Percentiles rank a stretch among this genome's conserved stretches.
These are phyloP conservation scores for Colostygia pectinataria DNA, from an alignment of 2,888 invertebrate species.

Conservation along the genomic window DNA sequence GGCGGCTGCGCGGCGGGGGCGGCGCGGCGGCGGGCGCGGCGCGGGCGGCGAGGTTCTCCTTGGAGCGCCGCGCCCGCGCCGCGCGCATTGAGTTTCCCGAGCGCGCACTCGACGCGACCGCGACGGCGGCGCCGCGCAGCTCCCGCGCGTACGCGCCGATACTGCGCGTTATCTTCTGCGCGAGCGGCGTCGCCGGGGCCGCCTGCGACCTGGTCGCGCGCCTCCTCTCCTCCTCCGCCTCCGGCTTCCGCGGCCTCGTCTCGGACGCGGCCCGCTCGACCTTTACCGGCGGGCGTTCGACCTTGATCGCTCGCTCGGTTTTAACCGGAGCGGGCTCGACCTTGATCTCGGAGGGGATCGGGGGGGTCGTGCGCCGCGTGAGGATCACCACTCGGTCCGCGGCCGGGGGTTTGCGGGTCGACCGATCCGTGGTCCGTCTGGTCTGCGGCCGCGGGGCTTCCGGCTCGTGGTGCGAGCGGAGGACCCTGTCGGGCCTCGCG, in stretches of 20 bases:
- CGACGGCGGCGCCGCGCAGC: constrained; percentile 49
- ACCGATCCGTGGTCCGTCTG: constrained; percentile 43
- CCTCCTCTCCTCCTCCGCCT: constrained; percentile 37
- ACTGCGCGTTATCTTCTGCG: constrained; percentile 53
- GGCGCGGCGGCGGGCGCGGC: constrained; percentile 59
- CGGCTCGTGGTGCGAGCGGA: constrained; percentile 71
- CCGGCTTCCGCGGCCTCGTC: constrained; percentile 16
- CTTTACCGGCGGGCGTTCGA: constrained; percentile 14
- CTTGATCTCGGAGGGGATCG: constrained; percentile 24
- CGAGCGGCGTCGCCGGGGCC: constrained; percentile 40
- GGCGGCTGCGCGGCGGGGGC: constrained; percentile 45
- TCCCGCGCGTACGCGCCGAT: constrained; percentile 53
- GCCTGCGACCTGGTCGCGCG: constrained; percentile 51
- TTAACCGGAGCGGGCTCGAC: constrained; percentile 28
- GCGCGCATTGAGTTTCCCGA: constrained; percentile 73
- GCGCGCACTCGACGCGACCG: constrained; percentile 49
- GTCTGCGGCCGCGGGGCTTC: constrained; percentile 60
- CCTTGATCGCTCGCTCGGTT: neutral
- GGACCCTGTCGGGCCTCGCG: constrained; percentile 59
- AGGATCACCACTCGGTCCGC: constrained; percentile 65
- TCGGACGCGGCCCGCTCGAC: constrained; percentile 28
- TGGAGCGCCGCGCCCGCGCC: constrained; percentile 50
- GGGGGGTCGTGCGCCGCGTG: constrained; percentile 50
- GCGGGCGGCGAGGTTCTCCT: constrained; percentile 73
- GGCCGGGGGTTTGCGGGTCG: constrained; percentile 39